phyloP scores from a whole-genome alignment of 2,113 vertebrate genomes.

The Misgurnus mizolepis region DNA sequence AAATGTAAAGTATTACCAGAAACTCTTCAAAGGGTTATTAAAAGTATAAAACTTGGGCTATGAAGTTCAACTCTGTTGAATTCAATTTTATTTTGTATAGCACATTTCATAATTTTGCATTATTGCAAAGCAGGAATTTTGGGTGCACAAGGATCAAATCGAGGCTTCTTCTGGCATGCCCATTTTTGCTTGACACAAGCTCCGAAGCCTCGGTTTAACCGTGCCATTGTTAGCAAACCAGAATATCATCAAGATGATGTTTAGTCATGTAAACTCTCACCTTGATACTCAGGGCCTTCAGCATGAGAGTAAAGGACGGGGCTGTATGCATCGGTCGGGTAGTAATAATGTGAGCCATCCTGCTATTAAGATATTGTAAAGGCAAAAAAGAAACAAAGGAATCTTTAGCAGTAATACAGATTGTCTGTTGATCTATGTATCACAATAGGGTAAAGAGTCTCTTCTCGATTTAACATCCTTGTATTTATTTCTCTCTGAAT shows the following conservation, averaged over 20 bases:
- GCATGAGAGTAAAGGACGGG: slow-evolving; percentile 62
- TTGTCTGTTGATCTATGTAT: not conserved
- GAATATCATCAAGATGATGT: not conserved
- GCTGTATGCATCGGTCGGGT: slow-evolving; percentile 64
- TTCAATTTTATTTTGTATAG: no score
- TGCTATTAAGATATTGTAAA: slow-evolving; percentile 54
- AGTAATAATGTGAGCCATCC: slow-evolving; percentile 69
- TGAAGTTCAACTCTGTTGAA: no score
- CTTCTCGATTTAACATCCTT: not conserved
- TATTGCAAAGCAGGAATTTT: no score
- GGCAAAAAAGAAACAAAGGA: slow-evolving; percentile 27
- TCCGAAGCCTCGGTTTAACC: no score
- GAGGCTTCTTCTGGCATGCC: no score
- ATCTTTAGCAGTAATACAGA: not conserved
- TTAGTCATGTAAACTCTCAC: slow-evolving; percentile 52
- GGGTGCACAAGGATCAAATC: no score
- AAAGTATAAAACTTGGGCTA: not conserved
- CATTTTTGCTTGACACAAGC: no score
- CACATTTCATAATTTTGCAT: no score
- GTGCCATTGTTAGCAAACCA: not conserved
- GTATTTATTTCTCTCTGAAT: not conserved
- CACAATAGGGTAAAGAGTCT: not conserved
- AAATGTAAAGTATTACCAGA: no score
- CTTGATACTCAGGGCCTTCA: slow-evolving; percentile 61
- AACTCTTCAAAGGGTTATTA: not conserved